Conservation (phyloP, 2,888 invertebrate genomes). For the Orgyia antiqua region DNA sequence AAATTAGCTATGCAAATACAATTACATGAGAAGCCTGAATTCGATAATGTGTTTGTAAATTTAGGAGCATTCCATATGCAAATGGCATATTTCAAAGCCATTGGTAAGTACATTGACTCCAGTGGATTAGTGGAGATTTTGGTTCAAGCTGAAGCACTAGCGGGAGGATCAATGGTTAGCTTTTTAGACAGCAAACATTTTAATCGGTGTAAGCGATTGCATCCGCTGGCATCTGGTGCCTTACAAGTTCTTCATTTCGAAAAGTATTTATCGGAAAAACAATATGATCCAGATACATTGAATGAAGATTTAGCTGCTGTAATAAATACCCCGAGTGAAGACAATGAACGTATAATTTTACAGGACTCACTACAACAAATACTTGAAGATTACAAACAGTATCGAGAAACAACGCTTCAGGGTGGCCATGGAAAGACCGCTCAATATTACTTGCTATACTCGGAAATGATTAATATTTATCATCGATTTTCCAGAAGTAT, state of each 20-base stretch:
- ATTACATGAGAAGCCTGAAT: conserved; percentile 17
- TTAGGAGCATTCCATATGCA: conserved; percentile 31
- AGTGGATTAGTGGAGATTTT: conserved; percentile 33
- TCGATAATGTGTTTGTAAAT: conserved; percentile 29
- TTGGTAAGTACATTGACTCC: conserved; percentile 36
- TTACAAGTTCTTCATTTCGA: conserved; percentile 34
- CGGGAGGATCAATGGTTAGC: conserved; percentile 30
- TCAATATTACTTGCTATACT: conserved; percentile 8
- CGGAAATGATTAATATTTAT: conserved; percentile 11
- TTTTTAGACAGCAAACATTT: conserved; percentile 39
- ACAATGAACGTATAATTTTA: conserved; percentile 17
- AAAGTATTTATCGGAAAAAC: conserved; percentile 21
- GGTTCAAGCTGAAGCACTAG: conserved; percentile 32
- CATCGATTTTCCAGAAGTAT: conserved; percentile 20
- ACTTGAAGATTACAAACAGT: conserved; percentile 19
- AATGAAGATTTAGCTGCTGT: neutral
- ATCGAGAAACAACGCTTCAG: conserved; percentile 2
- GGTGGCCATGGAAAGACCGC: conserved; percentile 7
- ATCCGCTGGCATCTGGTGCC: conserved; percentile 28
- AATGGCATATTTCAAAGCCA: conserved; percentile 35
- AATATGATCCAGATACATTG: conserved; percentile 10
- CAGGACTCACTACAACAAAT: conserved; percentile 23
- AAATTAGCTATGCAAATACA: conserved; percentile 33
- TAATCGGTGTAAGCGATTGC: conserved; percentile 37
- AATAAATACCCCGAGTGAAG: conserved; percentile 10